Percentiles rank a stretch among this genome's conserved stretches.
phyloP scores from a whole-genome alignment of 2,888 invertebrate genomes.

The Ecliptopera silaceata region DNA sequence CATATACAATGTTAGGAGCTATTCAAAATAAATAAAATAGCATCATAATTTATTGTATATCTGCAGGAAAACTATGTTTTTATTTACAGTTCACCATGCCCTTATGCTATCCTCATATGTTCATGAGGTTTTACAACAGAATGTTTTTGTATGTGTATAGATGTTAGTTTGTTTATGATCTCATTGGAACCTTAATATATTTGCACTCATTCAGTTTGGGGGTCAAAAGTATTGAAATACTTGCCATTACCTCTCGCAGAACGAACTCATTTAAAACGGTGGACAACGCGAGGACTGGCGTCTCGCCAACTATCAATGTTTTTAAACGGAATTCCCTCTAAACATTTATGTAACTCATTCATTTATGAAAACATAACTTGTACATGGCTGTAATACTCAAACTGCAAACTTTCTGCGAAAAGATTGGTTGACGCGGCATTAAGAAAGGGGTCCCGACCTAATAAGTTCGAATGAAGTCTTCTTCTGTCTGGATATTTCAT shows the following conservation, averaged over 20 bases:
- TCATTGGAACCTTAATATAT: background rate
- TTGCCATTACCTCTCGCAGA: slow-evolving; percentile 46
- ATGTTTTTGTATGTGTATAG: background rate
- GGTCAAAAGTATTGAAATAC: slow-evolving; percentile 40
- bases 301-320: slow-evolving; percentile 57
- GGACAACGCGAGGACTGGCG: slow-evolving; percentile 58
- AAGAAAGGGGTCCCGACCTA: background rate
- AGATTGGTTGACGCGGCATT: background rate
- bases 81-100: no score
- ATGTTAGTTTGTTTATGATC: background rate
- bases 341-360: slow-evolving; percentile 32
- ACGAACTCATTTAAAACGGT: slow-evolving; percentile 61
- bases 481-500: background rate
- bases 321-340: slow-evolving; percentile 40
- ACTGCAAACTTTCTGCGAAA: no score
- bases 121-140: background rate
- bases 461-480: background rate
- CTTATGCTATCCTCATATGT: no score
- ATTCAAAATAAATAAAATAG: no score
- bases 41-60: no score
- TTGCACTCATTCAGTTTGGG: slow-evolving; percentile 23
- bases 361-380: slow-evolving; percentile 6
- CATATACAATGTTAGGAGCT: no score
- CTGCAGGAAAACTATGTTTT: no score
- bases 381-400: background rate